Evolutionary conservation across 2,888 invertebrate species (phyloP).

Genomic region (Prosopocoilus inquinatus): DNA sequence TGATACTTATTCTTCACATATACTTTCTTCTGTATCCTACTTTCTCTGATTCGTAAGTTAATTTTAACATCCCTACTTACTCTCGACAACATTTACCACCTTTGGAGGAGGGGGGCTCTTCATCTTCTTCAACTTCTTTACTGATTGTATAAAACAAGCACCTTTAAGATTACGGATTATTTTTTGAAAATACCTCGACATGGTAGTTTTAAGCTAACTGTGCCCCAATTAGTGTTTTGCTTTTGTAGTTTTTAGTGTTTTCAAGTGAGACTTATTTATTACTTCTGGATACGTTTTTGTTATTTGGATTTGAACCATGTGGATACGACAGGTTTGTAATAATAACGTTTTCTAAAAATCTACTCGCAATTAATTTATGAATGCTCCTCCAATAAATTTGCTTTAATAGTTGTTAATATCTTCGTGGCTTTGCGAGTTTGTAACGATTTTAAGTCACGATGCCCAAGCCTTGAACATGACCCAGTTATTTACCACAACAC

Average conservation of each 20-base stretch:
- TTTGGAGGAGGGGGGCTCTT: constrained; percentile 28
- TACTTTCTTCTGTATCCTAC: constrained; percentile 36
- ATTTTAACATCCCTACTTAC: constrained; percentile 29
- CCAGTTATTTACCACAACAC: too few species aligned
- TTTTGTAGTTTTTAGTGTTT: constrained; percentile 27
- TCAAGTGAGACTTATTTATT: constrained; percentile 23
- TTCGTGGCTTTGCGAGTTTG: too few species aligned
- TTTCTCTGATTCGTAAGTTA: constrained; percentile 33
- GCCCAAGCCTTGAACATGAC: too few species aligned
- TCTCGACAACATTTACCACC: constrained; percentile 24
- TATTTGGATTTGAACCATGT: constrained; percentile 26
- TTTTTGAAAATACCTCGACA: constrained; percentile 32
- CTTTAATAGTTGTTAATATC: too few species aligned
- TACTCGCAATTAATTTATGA: too few species aligned
- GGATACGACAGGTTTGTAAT: constrained; percentile 30
- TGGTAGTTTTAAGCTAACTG: constrained; percentile 21
- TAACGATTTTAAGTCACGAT: too few species aligned
- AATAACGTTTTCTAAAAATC: not conserved
- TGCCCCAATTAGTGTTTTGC: constrained; percentile 13
- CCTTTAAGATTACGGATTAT: constrained; percentile 31
- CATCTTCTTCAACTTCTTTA: constrained; percentile 27
- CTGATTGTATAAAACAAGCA: constrained; percentile 34
- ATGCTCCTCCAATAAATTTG: too few species aligned
- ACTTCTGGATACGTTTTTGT: constrained; percentile 20
- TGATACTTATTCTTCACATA: constrained; percentile 29